A percentile compares a stretch with the other conserved stretches of the same genome.
Conservation (phyloP, 2,113 vertebrate species). For the Spea bombifrons region DNA sequence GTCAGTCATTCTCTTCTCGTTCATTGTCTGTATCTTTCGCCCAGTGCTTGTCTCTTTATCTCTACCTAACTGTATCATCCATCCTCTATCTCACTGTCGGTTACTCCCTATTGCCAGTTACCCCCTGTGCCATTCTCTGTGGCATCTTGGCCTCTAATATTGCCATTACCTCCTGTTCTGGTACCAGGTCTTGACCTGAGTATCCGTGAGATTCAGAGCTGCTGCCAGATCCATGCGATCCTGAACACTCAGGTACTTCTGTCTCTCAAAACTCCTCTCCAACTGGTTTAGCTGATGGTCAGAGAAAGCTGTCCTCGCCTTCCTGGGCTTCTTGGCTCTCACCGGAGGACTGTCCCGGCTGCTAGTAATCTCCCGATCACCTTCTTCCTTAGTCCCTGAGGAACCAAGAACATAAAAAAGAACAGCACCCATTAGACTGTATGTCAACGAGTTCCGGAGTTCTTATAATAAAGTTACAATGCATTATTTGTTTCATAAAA, state of each 20-base stretch:
- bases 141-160: not conserved
- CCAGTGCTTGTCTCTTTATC: not conserved
- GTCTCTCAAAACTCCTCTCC: constrained; percentile 94
- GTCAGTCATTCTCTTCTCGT: not conserved
- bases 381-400: constrained; percentile 89
- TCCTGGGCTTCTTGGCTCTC: constrained; percentile 93
- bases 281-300: constrained; percentile 98
- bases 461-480: too few species aligned
- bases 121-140: constrained; percentile 47
- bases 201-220: constrained; percentile 91
- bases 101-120: constrained; percentile 33
- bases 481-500: too few species aligned
- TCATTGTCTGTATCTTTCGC: not conserved
- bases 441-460: too few species aligned
- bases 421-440: too few species aligned
- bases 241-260: constrained; percentile 97
- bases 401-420: not conserved
- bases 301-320: constrained; percentile 94
- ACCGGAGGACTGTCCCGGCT: constrained; percentile 93
- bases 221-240: constrained; percentile 98
- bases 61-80: not conserved
- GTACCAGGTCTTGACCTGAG: constrained; percentile 96
- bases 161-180: constrained; percentile 83
- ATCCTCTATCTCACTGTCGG: not conserved
- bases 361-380: constrained; percentile 93